Percentiles rank a stretch among this genome's conserved stretches.
phyloP scores from a whole-genome alignment of 2,113 vertebrate species.

The Platycercus adscitus region DNA sequence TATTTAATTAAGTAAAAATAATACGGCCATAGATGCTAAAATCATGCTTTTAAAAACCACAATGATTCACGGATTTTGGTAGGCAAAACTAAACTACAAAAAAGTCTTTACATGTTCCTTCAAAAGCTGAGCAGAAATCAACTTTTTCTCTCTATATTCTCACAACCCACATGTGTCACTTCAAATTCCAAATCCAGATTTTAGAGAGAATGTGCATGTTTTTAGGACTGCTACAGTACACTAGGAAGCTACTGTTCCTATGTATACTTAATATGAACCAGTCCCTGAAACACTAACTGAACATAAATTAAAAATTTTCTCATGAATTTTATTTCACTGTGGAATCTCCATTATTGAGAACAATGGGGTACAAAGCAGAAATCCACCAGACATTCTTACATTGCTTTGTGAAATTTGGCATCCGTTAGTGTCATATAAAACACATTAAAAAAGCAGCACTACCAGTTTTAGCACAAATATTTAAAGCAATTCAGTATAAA shows the following conservation, averaged over 20 bases:
- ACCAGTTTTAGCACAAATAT: constrained; percentile 63
- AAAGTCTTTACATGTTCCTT: neutral
- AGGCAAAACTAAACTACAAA: neutral
- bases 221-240: neutral
- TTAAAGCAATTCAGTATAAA: constrained; percentile 68
- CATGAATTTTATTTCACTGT: constrained; percentile 34
- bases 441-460: constrained; percentile 55
- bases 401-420: constrained; percentile 42
- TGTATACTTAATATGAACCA: constrained; percentile 37
- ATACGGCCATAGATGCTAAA: neutral
- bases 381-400: neutral
- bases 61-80: neutral
- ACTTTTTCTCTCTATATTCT: neutral
- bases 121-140: neutral
- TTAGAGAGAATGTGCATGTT: neutral
- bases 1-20: constrained; percentile 18
- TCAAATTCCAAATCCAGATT: constrained; percentile 5
- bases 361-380: neutral
- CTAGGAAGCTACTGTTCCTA: constrained; percentile 47
- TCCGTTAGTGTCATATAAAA: constrained; percentile 50
- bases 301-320: constrained; percentile 36
- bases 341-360: constrained; percentile 4
- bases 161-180: neutral
- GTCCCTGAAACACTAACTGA: constrained; percentile 36
- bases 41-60: neutral